phyloP scores from a whole-genome alignment of 2,797 vertebrate genomes.

The Acanthornis magna region DNA sequence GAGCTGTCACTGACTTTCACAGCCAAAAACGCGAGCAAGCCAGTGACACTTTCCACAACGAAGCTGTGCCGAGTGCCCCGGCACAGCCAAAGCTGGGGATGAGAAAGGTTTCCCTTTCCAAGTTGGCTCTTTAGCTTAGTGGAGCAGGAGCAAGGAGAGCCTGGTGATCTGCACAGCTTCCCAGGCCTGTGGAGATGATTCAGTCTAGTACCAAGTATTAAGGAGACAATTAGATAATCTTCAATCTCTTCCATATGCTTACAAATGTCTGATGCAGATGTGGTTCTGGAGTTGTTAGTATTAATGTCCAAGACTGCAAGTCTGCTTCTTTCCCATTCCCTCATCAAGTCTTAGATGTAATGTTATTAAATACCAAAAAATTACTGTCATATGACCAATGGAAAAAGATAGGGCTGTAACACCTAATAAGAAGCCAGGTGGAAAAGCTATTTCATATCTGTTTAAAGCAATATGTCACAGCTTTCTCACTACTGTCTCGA shows the following conservation, averaged over 20 bases:
- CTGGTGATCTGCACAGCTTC: background rate
- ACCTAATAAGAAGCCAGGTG: constrained; percentile 53
- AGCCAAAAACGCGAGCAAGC: background rate
- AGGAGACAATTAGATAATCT: constrained; percentile 1
- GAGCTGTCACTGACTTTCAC: background rate
- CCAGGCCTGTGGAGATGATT: background rate
- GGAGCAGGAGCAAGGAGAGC: background rate
- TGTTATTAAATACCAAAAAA: background rate
- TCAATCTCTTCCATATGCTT: constrained; percentile 14
- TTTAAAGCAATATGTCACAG: background rate
- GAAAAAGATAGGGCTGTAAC: constrained; percentile 43
- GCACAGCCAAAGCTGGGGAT: background rate
- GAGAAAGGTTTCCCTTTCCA: background rate
- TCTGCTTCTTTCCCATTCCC: background rate
- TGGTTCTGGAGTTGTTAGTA: background rate
- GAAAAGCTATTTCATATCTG: constrained; percentile 43
- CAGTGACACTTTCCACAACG: constrained; percentile 2
- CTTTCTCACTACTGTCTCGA: background rate
- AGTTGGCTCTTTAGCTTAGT: background rate
- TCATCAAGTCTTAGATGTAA: background rate
- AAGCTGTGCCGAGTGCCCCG: background rate
- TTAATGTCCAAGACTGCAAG: background rate
- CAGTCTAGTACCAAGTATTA: background rate
- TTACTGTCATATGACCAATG: background rate
- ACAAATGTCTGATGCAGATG: background rate